Percentiles rank a stretch among this genome's conserved stretches.
Conservation (phyloP, 37 sponge, comb jelly and placozoan species). For the Geodia barretti region DNA sequence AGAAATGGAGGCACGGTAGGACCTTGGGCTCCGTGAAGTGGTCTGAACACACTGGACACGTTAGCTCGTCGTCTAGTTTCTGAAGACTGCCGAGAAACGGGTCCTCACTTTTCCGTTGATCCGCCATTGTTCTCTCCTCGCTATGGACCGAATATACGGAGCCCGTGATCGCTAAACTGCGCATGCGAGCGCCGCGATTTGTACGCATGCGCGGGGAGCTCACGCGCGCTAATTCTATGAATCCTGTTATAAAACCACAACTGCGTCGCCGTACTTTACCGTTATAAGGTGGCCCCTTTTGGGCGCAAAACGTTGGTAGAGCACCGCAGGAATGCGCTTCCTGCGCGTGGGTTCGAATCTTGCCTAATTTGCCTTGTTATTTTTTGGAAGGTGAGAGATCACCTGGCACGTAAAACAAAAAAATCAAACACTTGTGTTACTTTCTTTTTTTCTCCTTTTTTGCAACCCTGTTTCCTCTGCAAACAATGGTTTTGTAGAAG, state of each 20-base stretch:
- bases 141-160: too few relatives aligned
- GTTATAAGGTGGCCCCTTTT: neutral
- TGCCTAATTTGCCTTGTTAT: neutral
- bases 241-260: neutral
- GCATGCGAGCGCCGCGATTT: too few relatives aligned
- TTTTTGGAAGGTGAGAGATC: neutral
- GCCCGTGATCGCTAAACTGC: too few relatives aligned
- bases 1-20: constrained; percentile 20
- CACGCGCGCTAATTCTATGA: too few relatives aligned
- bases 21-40: constrained; percentile 19
- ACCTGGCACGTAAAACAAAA: too few relatives aligned
- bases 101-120: neutral
- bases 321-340: neutral
- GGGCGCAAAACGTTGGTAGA: neutral
- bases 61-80: constrained; percentile 23
- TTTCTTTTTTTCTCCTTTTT: too few relatives aligned
- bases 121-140: neutral
- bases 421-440: too few relatives aligned
- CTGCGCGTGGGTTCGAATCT: neutral
- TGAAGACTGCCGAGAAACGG: neutral
- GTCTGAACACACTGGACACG: constrained; percentile 23
- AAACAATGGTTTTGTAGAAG: too few relatives aligned
- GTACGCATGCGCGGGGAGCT: too few relatives aligned
- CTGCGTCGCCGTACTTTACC: neutral
- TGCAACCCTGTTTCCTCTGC: too few relatives aligned